These are phyloP conservation scores for Artemia sinica DNA, from an alignment of 2,888 invertebrate species.

Conservation along the genomic window DNA sequence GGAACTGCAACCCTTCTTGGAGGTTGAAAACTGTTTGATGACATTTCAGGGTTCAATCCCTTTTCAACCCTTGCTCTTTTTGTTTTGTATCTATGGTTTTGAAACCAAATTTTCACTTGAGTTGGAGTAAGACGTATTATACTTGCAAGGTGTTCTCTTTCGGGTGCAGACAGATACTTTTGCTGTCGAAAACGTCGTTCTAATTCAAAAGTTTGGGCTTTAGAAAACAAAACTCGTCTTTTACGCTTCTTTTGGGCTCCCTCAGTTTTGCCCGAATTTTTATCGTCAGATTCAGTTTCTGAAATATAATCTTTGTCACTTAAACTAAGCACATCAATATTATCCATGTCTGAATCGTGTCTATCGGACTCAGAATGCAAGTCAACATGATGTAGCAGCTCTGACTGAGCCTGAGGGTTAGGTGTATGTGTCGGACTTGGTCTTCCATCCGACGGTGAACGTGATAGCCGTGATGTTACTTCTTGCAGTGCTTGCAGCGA, in stretches of 20 bases:
- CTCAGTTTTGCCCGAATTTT: neutral
- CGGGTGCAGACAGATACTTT: constrained; percentile 89
- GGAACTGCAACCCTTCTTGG: constrained; percentile 85
- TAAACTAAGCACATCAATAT: neutral
- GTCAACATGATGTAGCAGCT: neutral
- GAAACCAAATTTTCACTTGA: constrained; percentile 96
- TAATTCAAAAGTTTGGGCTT: constrained; percentile 88
- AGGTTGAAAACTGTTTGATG: constrained; percentile 46
- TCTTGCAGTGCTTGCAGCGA: constrained; percentile 11
- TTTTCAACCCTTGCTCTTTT: constrained; percentile 93
- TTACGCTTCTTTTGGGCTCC: constrained; percentile 65
- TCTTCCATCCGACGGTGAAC: neutral
- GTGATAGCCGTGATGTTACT: neutral
- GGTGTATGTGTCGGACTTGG: neutral
- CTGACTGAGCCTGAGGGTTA: neutral
- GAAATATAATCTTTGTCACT: constrained; percentile 9
- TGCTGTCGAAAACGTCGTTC: constrained; percentile 89
- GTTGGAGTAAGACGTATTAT: constrained; percentile 88
- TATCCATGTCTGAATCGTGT: neutral
- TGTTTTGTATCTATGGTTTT: constrained; percentile 96
- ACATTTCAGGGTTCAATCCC: constrained; percentile 33
- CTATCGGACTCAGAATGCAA: neutral
- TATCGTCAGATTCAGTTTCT: constrained; percentile 7
- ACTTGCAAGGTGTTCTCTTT: constrained; percentile 86
- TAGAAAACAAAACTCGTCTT: constrained; percentile 86